A percentile compares a stretch with the other conserved stretches of the same genome.
These are phyloP conservation scores for Dermatemys mawii DNA, from an alignment of 2,113 vertebrate species.

Conservation along the genomic window DNA sequence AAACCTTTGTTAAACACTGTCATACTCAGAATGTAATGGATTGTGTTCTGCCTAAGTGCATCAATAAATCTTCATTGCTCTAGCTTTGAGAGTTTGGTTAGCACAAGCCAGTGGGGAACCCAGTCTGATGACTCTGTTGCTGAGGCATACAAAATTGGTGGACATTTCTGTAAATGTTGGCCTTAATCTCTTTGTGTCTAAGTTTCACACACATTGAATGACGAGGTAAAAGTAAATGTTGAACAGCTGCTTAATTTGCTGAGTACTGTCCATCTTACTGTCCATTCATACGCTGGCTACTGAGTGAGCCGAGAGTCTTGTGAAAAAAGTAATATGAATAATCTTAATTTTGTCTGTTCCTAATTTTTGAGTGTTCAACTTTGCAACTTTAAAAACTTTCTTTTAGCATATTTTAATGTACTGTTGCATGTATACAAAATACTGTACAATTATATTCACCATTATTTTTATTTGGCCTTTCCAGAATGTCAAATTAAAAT, in stretches of 20 bases:
- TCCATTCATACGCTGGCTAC: neutral
- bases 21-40: neutral
- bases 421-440: neutral
- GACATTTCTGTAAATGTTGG: neutral
- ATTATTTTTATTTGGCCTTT: neutral
- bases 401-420: neutral
- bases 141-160: neutral
- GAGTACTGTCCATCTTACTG: neutral
- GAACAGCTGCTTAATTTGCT: neutral
- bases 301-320: neutral
- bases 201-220: neutral
- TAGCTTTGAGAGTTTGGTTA: neutral
- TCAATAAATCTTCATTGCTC: neutral
- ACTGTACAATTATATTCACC: neutral
- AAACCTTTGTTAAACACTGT: neutral
- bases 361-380: neutral
- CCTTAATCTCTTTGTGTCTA: constrained; percentile 1
- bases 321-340: neutral
- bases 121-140: neutral
- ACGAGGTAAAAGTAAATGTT: neutral
- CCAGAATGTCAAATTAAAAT: neutral
- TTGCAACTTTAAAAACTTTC: neutral
- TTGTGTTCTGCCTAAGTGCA: neutral
- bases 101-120: neutral
- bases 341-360: neutral